Evolutionary conservation across 2,888 invertebrate genomes (phyloP), one percentile per base, ranked within the genome.

Genomic region (Apomyelois bistriatella): DNA sequence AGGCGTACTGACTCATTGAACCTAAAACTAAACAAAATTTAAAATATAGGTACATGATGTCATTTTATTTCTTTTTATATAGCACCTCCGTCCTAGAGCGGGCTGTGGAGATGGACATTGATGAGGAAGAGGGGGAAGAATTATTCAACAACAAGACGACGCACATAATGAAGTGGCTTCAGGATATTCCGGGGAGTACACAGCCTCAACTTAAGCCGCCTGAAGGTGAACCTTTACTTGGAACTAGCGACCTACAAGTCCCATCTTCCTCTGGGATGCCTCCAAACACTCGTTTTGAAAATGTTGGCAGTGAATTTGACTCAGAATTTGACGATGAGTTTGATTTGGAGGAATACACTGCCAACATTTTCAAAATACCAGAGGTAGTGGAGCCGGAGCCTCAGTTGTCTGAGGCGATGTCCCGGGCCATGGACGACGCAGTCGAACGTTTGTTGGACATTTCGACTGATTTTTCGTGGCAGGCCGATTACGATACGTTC

Each of bases 131-230:
- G 22, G 42, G 42, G 42, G 22, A 42, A 22, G 42, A 42, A 42
- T 15, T 42, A 10, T 17, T 42, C 8, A 17, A 15, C 10, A 17
- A 42, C 7, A 42, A 42, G 42, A 22, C 42, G 42, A 42, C 42
- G 42, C 42, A 42, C 17, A 42, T 42, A 5, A 42, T 17, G 42
- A 42, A 42, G 42, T 42, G 22, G 22, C 42, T 42, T 8, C 42
- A 42, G n/a, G 42, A 42, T 17, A 42, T 42, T 5, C 42, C 42
- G 36, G 36, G n/a, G 36, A 36, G 36, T 28, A 5, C 28, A 36
- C 36, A 9, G n/a, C 36, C n/a, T n/a, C n/a, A n/a, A n/a, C n/a
- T n/a, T n/a, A n/a, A n/a, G n/a, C n/a, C n/a, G n/a, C n/a, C n/a
- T n/a, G n/a, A n/a, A n/a, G n/a, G n/a, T n/a, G n/a, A n/a, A n/a